Evolutionary conservation across 92 coral and sea anemone species (phyloP).

Genomic region (Siderastrea radians): DNA sequence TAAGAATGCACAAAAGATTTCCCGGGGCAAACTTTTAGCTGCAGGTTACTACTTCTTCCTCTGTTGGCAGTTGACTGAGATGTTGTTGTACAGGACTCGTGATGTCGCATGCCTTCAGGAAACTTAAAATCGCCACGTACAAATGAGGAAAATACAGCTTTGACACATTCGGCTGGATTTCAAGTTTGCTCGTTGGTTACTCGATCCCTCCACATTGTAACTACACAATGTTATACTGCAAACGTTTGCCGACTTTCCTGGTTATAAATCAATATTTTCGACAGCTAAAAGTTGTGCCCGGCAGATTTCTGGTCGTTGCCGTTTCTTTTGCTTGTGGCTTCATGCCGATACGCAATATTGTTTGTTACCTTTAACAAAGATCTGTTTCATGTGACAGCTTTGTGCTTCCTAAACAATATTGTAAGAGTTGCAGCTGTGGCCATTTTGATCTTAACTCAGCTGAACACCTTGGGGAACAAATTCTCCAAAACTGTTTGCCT

Average conservation of each 20-base stretch:
- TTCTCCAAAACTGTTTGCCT: neutral
- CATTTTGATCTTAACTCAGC: neutral
- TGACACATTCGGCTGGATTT: neutral
- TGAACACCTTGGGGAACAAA: neutral
- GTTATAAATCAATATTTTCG: slow-evolving; percentile 2
- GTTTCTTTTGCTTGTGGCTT: neutral
- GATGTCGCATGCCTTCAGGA: neutral
- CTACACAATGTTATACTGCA: neutral
- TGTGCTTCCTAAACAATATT: neutral
- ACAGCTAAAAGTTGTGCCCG: neutral
- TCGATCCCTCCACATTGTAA: neutral
- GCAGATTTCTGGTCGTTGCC: slow-evolving; percentile 8
- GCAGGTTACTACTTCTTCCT: neutral
- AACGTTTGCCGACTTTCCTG: neutral
- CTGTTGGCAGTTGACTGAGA: slow-evolving; percentile 8
- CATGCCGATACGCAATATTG: neutral
- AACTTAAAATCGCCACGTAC: neutral
- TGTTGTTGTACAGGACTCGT: neutral
- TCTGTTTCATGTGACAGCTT: neutral
- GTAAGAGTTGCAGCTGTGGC: neutral
- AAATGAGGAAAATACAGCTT: neutral
- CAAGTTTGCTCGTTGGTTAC: neutral
- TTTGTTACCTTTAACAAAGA: neutral
- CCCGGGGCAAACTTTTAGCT: neutral
- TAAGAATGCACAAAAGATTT: neutral